These are phyloP conservation scores for Pogonognathellus flavescens DNA, from an alignment of 1,140 invertebrate genomes.

Conservation along the genomic window DNA sequence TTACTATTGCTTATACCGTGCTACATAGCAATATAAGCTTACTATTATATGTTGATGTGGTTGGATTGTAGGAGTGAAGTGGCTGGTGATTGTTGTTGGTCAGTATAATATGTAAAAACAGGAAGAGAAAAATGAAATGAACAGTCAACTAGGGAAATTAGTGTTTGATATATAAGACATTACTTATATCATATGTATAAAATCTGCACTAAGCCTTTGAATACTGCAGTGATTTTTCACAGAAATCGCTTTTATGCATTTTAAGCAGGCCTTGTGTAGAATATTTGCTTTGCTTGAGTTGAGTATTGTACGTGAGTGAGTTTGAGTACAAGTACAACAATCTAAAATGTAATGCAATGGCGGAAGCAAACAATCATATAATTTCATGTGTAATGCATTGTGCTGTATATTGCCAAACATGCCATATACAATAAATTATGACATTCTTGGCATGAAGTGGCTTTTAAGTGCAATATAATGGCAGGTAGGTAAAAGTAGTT, in stretches of 20 bases:
- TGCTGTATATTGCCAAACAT: too few species aligned
- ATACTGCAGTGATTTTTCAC: too few species aligned
- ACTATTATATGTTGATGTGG: background rate
- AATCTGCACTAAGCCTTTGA: background rate
- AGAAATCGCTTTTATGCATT: too few species aligned
- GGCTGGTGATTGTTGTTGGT: background rate
- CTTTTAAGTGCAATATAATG: background rate
- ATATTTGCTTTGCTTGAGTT: too few species aligned
- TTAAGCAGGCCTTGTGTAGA: too few species aligned
- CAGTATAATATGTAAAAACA: too few species aligned
- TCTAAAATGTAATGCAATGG: background rate
- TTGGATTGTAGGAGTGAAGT: background rate
- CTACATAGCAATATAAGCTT: background rate
- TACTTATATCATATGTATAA: background rate
- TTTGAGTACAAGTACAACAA: too few species aligned
- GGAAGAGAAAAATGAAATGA: too few species aligned
- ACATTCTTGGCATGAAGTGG: background rate
- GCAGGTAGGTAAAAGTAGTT: conserved; percentile 20
- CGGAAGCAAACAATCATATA: background rate
- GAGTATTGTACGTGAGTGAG: too few species aligned
- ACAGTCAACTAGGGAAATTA: too few species aligned
- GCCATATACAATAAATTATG: background rate
- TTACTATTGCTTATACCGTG: background rate
- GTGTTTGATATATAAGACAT: background rate
- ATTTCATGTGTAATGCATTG: too few species aligned